phyloP scores from a whole-genome alignment of 2,797 vertebrate species.

The Myotis vivesi region DNA sequence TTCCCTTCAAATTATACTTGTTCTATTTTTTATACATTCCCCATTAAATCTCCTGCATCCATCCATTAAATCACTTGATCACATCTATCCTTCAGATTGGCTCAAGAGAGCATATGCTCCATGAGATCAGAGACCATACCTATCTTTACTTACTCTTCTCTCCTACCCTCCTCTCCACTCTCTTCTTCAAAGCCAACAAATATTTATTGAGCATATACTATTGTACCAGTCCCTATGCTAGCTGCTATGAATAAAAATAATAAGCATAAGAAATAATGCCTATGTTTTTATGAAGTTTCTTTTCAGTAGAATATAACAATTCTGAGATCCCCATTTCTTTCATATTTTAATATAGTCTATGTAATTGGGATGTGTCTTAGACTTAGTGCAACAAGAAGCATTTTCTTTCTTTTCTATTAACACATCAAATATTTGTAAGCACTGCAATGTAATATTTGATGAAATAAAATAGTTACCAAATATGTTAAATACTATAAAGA shows the following conservation, averaged over 20 bases:
- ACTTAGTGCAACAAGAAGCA: background rate
- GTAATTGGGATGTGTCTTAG: background rate
- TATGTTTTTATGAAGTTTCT: background rate
- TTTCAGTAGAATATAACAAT: background rate
- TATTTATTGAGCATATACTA: background rate
- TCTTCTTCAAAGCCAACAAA: background rate
- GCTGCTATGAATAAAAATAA: background rate
- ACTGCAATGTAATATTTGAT: background rate
- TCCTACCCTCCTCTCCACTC: rapidly evolving
- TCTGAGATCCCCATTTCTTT: background rate
- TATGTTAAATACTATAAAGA: background rate
- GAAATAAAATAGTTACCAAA: background rate
- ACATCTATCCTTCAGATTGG: background rate
- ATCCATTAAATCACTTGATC: background rate
- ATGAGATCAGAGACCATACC: background rate
- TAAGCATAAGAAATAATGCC: background rate
- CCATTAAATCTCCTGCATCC: background rate
- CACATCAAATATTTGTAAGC: background rate
- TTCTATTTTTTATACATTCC: background rate
- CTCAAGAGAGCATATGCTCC: background rate
- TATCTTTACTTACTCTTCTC: background rate
- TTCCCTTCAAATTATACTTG: background rate
- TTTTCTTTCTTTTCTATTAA: background rate
- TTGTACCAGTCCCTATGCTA: background rate
- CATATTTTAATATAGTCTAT: background rate